Base-by-base conservation (phyloP, 2,113 vertebrate species). In the Salvelinus fontinalis region DNA sequence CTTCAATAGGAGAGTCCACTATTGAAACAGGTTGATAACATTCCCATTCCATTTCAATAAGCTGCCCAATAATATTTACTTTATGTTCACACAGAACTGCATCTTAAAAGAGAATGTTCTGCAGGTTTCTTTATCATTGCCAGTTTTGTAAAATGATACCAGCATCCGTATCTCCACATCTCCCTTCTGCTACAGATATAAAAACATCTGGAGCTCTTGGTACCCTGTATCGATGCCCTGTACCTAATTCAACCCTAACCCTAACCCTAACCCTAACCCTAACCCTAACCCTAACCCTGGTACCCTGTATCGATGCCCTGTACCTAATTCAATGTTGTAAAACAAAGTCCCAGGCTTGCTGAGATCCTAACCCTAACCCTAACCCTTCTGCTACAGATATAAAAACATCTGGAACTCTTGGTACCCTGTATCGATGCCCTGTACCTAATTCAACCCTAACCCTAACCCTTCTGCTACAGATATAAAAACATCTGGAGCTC, bases 291-390 rank as follows among this genome's bases (percentile, higher is more conserved):
- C 27, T 18, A n/a, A n/a, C n/a, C 72, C 59, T 80, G 89, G 79
- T 79, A 81, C 72, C 79, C 73, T 76, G 79, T 83, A 89, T 86
- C 87, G 78, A 78, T 74, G 76, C 76, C 85, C 87, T 75, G 77
- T 80, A 85, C 90, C 88, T 89, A 91, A 92, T 85, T 77, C 88
- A 91, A 84, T 81, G 85, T 83, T 89, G 88, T 93, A 91, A 93
- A 91, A 89, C 86, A 88, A 80, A 88, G 82, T 82, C 89, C 27
- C 26, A 75, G 81, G 76, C 78, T 83, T 83, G 74, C 83, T 78
- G 85, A 86, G 77, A 59, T 82, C 87, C 86, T 29, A 31, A 1
- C 29, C 31, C 31, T 31, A 31, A 31, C 0, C 0, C 29, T 31
- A 31, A 31, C 29, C 0, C 27, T 29, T 27, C n/a, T n/a, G n/a